Evolutionary conservation across 2,797 vertebrate species (phyloP), one percentile per base, ranked within the genome.

Genomic region (Rhynchonycteris naso): DNA sequence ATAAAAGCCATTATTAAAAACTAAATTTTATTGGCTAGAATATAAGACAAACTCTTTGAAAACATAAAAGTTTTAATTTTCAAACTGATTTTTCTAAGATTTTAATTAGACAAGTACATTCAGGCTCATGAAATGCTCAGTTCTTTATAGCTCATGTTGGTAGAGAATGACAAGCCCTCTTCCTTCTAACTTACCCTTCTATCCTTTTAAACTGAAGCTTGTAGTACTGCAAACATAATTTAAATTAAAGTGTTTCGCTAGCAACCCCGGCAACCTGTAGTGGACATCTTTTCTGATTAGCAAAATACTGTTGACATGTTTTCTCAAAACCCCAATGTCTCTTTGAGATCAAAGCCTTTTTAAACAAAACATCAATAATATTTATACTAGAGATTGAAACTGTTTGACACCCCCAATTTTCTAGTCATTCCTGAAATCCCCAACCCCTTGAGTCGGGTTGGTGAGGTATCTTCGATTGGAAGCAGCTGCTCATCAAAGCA

Each of bases 11-110:
- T 68, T 30, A 58, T 72, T 93, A 88, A 82, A 96, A 33, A 81
- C 22, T 69, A 88, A 85, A 72, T 71, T 5, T 61, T 58, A 63
- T 33, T 83, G 28, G 18, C 52, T 58, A 79, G 13, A 13, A 83
- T 87, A 75, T 78, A 89, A 72, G 7, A 81, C 28, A 93, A 94
- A 82, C 7, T 59, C 33, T 88, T 80, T 83, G 26, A 94, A 94
- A 94, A 88, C 81, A 80, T 16, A 74, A 80, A 80, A 84, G 4
- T 19, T 69, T 83, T 38, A 30, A 66, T 69, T 91, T 94, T 24
- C 30, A 76, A 75, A 84, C 22, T 65, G 30, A 35, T 24, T 65
- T 72, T 92, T 59, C 16, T 33, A 89, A 69, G 66, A 83, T 52
- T 28, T 56, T 90, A 78, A 78, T 88, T 88, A 93, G 14, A 86